phyloP scores from a whole-genome alignment of 2,797 vertebrate genomes.

The Poeciliopsis presidionis region DNA sequence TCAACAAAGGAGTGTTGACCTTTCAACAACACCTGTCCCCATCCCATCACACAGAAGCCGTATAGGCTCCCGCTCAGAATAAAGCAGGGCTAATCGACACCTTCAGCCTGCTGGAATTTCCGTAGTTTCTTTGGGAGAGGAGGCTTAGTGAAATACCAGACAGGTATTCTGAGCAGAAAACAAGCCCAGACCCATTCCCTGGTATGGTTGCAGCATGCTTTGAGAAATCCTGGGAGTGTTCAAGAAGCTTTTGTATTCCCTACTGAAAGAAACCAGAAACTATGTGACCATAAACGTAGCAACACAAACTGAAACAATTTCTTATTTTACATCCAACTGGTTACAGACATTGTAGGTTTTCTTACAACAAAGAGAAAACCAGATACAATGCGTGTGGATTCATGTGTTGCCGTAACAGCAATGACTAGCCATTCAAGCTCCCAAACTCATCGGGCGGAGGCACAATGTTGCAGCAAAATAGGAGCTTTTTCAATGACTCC shows the following conservation, averaged over 20 bases:
- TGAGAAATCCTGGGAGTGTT: constrained; percentile 53
- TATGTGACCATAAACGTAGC: constrained; percentile 23
- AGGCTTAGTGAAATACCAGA: constrained; percentile 61
- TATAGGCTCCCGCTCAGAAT: constrained; percentile 40
- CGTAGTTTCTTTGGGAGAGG: constrained; percentile 68
- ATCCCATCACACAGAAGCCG: constrained; percentile 33
- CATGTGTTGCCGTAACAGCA: constrained; percentile 1
- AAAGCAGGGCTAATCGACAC: constrained; percentile 72
- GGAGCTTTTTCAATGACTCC: constrained; percentile 67
- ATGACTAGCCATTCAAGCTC: constrained; percentile 47
- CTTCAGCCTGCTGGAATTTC: constrained; percentile 72
- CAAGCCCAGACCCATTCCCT: constrained; percentile 75
- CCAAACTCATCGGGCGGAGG: constrained; percentile 66
- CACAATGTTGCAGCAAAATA: constrained; percentile 50
- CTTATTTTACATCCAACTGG: constrained; percentile 35
- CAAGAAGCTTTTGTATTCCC: constrained; percentile 36
- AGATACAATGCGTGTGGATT: constrained; percentile 8
- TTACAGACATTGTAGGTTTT: constrained; percentile 27
- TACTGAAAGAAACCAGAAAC: constrained; percentile 20
- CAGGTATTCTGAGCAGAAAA: constrained; percentile 64
- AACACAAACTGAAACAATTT: constrained; percentile 37
- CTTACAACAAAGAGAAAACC: not conserved
- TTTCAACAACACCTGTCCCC: constrained; percentile 31
- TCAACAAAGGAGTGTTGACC: constrained; percentile 65
- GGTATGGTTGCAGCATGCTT: constrained; percentile 37